Base-by-base conservation (phyloP, 2,113 vertebrate genomes). In the Platichthys flesus region DNA sequence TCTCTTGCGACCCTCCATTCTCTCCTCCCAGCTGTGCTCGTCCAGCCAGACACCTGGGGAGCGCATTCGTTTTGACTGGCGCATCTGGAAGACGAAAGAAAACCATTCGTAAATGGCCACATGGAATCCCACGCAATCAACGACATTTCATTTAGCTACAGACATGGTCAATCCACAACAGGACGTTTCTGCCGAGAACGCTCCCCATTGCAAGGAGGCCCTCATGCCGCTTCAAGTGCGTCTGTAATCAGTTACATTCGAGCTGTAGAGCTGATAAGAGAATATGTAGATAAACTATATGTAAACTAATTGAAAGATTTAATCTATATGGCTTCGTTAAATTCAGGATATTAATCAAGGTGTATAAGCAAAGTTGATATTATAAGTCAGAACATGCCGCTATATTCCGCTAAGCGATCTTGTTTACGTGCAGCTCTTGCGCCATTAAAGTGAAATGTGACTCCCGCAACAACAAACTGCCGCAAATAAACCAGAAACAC, bases 1-100 rank as follows among this genome's bases (percentile, higher is more conserved):
- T 9, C 97, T 95, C 74, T 95, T 96, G 67, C 89, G 93, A 88
- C 85, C 94, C 13, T 93, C 93, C 85, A 95, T 94, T 79, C 93
- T 96, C 78, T 92, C 93, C 64, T 93, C 96, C 95, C 95, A 96
- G 87, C 95, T 94, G 88, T 92, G 91, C 23, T 96, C 95, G 71
- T 94, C 93, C 0, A 96, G 93, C 94, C 95, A 96, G 9, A 89
- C 64, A 56, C 94, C 93, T 9, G 95, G 94, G 62, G 95, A 96
- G 52, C 93, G 94, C 67, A 93, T 87, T 76, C 90, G 92, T 59
- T 96, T 96, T n/a, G 93, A 95, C 70, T 96, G 95, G 26, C 94
- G 95, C 97, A 98, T 99, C 95, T 97, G 82, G 31, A 84, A 90
- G 79, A 76, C 1, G 0, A 0, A n/a, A 12, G 3, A 0, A 56